Evolutionary conservation across 1,140 invertebrate genomes (phyloP).

Genomic region (Choristoneura fumiferana): DNA sequence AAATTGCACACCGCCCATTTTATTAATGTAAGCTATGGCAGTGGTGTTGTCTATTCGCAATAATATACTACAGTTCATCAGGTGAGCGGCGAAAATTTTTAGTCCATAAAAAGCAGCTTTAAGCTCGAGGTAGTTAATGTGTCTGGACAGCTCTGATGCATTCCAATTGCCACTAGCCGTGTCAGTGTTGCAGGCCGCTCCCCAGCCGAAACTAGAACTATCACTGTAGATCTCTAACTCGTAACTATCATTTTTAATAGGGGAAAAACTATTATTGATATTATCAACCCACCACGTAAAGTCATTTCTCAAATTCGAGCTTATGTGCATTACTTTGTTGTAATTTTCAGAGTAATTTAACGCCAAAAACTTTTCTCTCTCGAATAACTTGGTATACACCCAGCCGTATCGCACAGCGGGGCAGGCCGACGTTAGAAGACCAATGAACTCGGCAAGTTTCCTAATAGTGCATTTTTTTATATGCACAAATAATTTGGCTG

Average conservation of each 20-base stretch:
- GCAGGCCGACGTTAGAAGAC: no score
- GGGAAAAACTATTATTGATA: background rate
- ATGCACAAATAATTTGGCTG: background rate
- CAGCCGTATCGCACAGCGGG: no score
- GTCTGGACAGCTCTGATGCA: background rate
- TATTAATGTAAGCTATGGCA: constrained; percentile 34
- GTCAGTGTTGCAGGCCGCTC: constrained; percentile 10
- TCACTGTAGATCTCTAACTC: constrained; percentile 10
- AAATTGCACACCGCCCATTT: constrained; percentile 6
- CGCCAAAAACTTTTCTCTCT: constrained; percentile 14
- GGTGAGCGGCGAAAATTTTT: background rate
- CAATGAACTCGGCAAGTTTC: constrained; percentile 5
- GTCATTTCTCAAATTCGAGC: background rate
- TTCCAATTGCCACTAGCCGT: constrained; percentile 7
- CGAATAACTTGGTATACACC: no score
- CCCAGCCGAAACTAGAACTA: constrained; percentile 19
- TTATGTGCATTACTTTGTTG: background rate
- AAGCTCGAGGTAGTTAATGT: constrained; percentile 6
- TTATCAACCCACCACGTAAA: constrained; percentile 1
- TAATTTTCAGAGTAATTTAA: constrained; percentile 9
- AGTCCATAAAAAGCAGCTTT: constrained; percentile 3
- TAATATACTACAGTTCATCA: constrained; percentile 22
- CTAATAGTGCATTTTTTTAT: constrained; percentile 16
- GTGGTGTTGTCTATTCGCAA: constrained; percentile 33
- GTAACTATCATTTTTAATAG: no score